Percentiles rank a stretch among this genome's conserved stretches.
These are phyloP conservation scores for Hydrochoerus hydrochaeris DNA, from an alignment of 2,113 vertebrate genomes.

Conservation along the genomic window DNA sequence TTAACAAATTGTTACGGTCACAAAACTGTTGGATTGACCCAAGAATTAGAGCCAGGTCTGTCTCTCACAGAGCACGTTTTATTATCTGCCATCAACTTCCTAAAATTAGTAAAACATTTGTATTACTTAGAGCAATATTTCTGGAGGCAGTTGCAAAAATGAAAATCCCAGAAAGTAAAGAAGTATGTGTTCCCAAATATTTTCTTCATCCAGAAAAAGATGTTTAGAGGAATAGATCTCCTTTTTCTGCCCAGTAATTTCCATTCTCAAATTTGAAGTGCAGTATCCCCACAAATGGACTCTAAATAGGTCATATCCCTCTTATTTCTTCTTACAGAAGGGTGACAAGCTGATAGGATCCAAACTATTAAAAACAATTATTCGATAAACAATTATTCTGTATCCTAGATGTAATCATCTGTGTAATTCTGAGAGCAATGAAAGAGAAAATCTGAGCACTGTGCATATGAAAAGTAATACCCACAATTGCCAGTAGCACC, in stretches of 20 bases:
- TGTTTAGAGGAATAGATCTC: background rate
- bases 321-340: background rate
- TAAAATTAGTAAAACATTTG: background rate
- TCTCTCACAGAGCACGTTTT: background rate
- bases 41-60: background rate
- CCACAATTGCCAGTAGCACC: background rate
- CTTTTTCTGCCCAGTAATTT: background rate
- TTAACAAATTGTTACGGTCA: background rate
- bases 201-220: background rate
- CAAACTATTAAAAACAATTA: background rate
- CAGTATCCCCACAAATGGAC: background rate
- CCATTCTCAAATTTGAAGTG: background rate
- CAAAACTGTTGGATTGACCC: background rate
- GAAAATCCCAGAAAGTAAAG: background rate
- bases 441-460: background rate
- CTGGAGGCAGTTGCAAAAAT: background rate
- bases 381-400: too few relatives aligned
- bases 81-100: background rate
- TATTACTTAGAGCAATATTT: background rate
- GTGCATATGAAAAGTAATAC: background rate
- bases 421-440: background rate
- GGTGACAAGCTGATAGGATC: background rate
- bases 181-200: background rate
- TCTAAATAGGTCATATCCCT: background rate
- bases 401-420: background rate